Conservation (phyloP, 2,113 vertebrate species). For the Oophaga pumilio region DNA sequence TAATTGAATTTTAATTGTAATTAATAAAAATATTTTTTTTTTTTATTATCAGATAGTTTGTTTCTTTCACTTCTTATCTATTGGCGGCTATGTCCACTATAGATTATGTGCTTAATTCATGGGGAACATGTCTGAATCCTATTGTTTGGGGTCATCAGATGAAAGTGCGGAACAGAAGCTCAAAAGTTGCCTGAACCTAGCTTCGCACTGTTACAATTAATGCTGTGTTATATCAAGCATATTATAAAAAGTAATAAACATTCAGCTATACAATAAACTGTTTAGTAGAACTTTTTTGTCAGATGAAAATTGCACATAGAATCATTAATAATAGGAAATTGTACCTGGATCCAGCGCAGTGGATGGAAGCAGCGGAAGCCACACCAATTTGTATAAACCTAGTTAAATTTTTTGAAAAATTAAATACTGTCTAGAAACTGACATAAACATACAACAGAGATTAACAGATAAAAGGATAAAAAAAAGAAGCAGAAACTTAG, state of each 20-base stretch:
- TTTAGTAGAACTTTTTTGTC: neutral
- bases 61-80: no score
- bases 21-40: no score
- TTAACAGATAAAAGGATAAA: neutral
- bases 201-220: neutral
- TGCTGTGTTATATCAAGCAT: neutral
- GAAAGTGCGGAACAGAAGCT: no score
- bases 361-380: constrained; percentile 44
- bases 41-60: no score
- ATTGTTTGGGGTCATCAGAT: no score
- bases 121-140: no score
- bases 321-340: constrained; percentile 15
- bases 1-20: no score
- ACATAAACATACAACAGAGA: neutral
- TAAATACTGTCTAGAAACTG: constrained; percentile 42
- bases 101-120: no score
- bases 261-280: neutral
- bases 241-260: neutral
- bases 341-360: constrained; percentile 49
- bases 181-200: no score
- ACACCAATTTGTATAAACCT: constrained; percentile 51
- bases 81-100: no score
- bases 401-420: constrained; percentile 48
- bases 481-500: neutral
- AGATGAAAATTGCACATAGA: neutral